Base-by-base conservation (phyloP, 1,140 invertebrate genomes). In the Pseudomyrmex cubaensis region DNA sequence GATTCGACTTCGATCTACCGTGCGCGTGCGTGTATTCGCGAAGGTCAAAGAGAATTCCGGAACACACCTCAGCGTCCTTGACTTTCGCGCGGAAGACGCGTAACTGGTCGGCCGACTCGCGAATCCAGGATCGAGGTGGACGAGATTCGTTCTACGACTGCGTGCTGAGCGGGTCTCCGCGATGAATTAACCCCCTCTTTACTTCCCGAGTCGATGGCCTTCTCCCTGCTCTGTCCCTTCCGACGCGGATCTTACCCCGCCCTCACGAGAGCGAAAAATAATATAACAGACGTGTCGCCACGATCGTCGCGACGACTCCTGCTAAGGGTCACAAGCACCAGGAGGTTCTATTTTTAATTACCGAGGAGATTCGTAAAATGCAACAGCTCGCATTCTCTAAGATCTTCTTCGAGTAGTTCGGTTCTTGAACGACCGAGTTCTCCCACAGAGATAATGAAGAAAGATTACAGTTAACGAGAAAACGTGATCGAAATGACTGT, bases 171-270 rank as follows among this genome's bases (percentile, higher is more conserved):
- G 74, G 48, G 78, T 83, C 66, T 76, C 78, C 54, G 35, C 84
- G 91, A 86, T 91, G 90, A 92, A 92, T 90, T 91, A 91, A 90
- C 87, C 89, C 90, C 90, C 90, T 84, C 82, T 12, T 48, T 72
- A 72, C 67, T 63, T 63, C 56, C 22, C 73, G 54, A 87, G 86
- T 84, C 85, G 86, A 87, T 78, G 85, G 15, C 20, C 13, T 35
- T 59, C 61, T 35, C n/a, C 61, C 54, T 64, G 10, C 35, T 57
- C 50, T 13, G 52, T 61, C 54, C 56, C 67, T 35, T 59, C 67
- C 66, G 82, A 46, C 63, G n/a, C 80, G 17, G 44, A 35, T 66
- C 78, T 66, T 83, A 83, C 78, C 35, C 54, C 56, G 56, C 48
- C 80, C 61, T 67, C 50, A 48, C 22, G 12, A 72, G 12, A 72